Evolutionary conservation across 2,888 invertebrate species (phyloP).

Genomic region (Nematopogon swammerdamellus): DNA sequence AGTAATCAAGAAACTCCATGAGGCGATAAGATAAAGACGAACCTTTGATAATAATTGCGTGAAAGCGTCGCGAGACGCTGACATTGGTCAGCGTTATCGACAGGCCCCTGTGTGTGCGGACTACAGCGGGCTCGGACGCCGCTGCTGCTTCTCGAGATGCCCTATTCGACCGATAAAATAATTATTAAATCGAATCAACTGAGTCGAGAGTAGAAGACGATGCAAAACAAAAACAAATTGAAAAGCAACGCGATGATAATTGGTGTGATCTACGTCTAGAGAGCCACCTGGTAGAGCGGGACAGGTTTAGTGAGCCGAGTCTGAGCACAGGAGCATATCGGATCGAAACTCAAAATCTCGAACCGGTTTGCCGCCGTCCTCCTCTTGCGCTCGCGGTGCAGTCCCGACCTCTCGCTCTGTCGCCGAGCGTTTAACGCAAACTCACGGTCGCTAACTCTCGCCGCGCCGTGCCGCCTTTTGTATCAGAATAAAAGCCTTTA

Average conservation of each 20-base stretch:
- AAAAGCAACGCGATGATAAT: background rate
- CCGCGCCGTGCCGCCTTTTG: background rate
- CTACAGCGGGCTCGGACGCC: background rate
- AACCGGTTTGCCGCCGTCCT: conserved; percentile 43
- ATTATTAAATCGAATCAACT: no score
- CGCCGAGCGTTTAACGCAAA: background rate
- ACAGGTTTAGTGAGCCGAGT: conserved; percentile 34
- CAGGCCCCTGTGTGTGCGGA: background rate
- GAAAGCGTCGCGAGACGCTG: background rate
- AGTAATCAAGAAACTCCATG: background rate
- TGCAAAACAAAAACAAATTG: background rate
- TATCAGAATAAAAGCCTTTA: background rate
- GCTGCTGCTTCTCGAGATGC: background rate
- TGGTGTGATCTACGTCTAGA: conserved; percentile 16
- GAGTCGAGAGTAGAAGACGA: background rate
- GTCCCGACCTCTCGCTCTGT: background rate
- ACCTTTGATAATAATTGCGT: no score
- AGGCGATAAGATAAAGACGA: background rate
- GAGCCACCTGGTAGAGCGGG: conserved; percentile 18
- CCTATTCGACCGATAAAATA: no score
- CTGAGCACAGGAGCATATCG: conserved; percentile 49
- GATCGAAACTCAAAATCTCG: conserved; percentile 53
- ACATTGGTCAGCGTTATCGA: background rate
- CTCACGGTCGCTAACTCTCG: background rate
- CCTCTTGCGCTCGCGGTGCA: conserved; percentile 27